phyloP scores from a whole-genome alignment of 2,113 vertebrate genomes.

The Sinocyclocheilus anshuiensis region DNA sequence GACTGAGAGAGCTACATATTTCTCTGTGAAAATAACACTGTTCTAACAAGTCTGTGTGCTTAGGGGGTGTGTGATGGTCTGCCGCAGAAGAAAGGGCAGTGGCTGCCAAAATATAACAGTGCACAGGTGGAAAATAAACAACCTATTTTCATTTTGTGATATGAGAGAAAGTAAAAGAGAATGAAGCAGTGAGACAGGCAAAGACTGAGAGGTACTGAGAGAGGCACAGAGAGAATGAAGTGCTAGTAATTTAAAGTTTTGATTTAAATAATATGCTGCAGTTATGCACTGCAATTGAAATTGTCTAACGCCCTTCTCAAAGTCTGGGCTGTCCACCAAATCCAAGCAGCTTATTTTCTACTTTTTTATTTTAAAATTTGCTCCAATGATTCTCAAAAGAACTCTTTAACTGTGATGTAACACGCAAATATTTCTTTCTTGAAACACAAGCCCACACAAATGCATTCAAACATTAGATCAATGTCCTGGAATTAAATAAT shows the following conservation, averaged over 20 bases:
- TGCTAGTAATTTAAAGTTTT: neutral
- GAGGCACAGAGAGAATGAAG: neutral
- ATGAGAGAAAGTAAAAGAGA: neutral
- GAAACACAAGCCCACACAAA: neutral
- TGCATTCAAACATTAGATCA: neutral
- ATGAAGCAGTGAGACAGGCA: neutral
- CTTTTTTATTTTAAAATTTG: neutral
- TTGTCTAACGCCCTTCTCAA: too few relatives aligned
- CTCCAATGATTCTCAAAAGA: neutral
- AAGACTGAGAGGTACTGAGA: neutral
- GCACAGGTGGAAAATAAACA: constrained; percentile 39
- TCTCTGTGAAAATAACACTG: neutral
- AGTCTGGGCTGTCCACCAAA: neutral
- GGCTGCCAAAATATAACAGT: constrained; percentile 11
- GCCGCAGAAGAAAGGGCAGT: neutral
- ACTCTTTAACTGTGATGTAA: neutral
- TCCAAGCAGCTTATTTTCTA: neutral
- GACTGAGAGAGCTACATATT: constrained; percentile 7
- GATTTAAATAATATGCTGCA: constrained; percentile 1
- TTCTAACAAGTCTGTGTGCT: constrained; percentile 8
- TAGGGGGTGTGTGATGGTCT: constrained; percentile 12
- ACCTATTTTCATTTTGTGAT: neutral
- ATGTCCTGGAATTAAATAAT: neutral
- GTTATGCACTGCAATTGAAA: constrained; percentile 4
- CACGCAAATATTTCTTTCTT: neutral